Evolutionary conservation across 2,888 invertebrate species (phyloP).

Genomic region (Pollenia griseotomentosa): DNA sequence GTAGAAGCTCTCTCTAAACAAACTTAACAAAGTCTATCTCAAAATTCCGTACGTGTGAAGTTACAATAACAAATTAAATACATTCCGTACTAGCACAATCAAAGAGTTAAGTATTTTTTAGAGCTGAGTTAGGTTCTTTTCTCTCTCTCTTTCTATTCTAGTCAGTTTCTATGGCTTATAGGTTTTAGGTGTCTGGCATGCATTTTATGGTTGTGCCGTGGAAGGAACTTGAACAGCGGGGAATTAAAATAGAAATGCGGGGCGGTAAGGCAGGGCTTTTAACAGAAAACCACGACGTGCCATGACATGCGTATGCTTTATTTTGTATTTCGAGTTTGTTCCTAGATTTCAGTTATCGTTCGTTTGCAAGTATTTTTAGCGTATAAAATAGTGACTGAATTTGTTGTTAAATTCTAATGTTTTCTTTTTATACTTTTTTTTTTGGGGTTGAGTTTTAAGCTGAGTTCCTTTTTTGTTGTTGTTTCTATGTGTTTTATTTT

Average conservation of each 20-base stretch:
- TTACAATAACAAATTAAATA: too few relatives aligned
- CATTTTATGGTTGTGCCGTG: conserved; percentile 28
- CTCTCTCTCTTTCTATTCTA: too few relatives aligned
- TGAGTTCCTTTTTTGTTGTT: conserved; percentile 42
- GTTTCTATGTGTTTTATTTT: conserved; percentile 6
- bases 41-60: too few relatives aligned
- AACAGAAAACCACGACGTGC: conserved; percentile 53
- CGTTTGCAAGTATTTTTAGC: conserved; percentile 47
- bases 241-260: not conserved
- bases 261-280: not conserved
- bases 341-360: conserved; percentile 11
- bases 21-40: too few relatives aligned
- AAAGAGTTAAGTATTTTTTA: too few relatives aligned
- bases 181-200: conserved; percentile 48
- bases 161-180: not conserved
- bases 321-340: not conserved
- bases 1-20: too few relatives aligned
- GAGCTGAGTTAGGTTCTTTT: too few relatives aligned
- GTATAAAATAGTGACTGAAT: conserved; percentile 13
- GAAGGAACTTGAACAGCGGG: not conserved
- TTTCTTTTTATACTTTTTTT: conserved; percentile 42
- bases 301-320: conserved; percentile 47
- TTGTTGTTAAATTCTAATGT: conserved; percentile 8
- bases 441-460: not conserved
- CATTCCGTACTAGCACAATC: too few relatives aligned